phyloP scores from a whole-genome alignment of 2,113 vertebrate genomes.

The Nothocercus nigrocapillus region DNA sequence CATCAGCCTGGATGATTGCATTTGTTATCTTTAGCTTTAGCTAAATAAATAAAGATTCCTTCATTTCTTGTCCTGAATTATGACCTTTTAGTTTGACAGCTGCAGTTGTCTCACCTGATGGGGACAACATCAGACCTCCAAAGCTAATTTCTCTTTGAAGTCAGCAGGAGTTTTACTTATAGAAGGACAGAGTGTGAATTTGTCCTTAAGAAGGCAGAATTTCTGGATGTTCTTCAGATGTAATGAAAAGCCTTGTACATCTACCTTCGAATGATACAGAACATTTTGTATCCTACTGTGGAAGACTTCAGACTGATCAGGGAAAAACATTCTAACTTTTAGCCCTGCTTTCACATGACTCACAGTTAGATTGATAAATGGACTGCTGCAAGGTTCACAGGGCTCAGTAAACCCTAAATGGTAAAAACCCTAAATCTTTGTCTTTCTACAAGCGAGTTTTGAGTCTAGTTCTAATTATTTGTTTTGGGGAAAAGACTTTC shows the following conservation, averaged over 20 bases:
- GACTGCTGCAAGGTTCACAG: background rate
- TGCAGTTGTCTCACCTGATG: background rate
- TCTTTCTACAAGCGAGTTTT: background rate
- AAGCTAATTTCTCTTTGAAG: background rate
- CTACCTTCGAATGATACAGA: background rate
- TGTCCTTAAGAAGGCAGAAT: background rate
- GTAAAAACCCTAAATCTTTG: background rate
- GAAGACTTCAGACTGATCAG: background rate
- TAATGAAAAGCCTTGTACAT: background rate
- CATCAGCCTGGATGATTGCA: background rate
- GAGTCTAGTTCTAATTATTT: background rate
- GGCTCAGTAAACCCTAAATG: background rate
- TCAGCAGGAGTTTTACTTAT: background rate
- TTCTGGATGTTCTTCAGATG: background rate
- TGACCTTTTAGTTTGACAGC: background rate
- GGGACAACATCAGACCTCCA: background rate
- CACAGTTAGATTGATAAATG: background rate
- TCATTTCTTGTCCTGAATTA: background rate
- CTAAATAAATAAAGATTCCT: background rate
- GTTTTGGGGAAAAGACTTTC: background rate
- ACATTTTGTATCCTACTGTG: background rate
- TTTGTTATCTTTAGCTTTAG: background rate
- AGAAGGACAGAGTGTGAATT: background rate
- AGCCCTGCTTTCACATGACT: background rate
- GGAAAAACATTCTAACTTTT: background rate